These are phyloP conservation scores for Dinoponera quadriceps DNA, from an alignment of 1,140 invertebrate species.

Conservation along the genomic window DNA sequence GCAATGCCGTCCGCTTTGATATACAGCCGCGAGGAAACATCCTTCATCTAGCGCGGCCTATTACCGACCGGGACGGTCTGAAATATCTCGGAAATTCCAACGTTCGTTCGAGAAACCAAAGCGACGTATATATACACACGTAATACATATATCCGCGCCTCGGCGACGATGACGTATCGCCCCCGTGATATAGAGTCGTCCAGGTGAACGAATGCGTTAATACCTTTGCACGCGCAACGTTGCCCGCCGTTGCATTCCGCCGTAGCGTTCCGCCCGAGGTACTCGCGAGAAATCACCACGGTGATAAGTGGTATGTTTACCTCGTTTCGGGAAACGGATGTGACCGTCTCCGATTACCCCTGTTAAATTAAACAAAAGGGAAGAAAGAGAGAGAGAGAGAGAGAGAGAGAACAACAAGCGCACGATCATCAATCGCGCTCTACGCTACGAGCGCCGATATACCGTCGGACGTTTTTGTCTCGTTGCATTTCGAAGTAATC, in stretches of 20 bases:
- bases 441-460: background rate
- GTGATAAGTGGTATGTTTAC: background rate
- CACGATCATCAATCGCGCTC: background rate
- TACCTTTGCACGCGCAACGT: background rate
- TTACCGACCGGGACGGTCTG: conserved; percentile 26
- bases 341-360: background rate
- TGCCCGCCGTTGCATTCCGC: background rate
- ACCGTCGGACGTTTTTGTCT: conserved; percentile 11
- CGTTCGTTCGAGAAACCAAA: conserved; percentile 8
- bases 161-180: conserved; percentile 6
- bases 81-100: conserved; percentile 54
- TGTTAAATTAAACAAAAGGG: background rate
- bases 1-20: background rate
- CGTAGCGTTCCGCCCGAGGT: background rate
- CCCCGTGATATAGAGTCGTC: conserved; percentile 6
- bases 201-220: conserved; percentile 21
- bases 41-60: conserved; percentile 48
- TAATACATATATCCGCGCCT: background rate
- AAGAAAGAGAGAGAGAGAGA: too few relatives aligned
- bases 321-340: background rate
- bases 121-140: too few relatives aligned
- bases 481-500: background rate
- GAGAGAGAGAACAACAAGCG: background rate
- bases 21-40: conserved; percentile 35
- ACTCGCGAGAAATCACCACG: too few relatives aligned